phyloP scores from a whole-genome alignment of 2,797 vertebrate genomes.

The Cottoperca gobio region DNA sequence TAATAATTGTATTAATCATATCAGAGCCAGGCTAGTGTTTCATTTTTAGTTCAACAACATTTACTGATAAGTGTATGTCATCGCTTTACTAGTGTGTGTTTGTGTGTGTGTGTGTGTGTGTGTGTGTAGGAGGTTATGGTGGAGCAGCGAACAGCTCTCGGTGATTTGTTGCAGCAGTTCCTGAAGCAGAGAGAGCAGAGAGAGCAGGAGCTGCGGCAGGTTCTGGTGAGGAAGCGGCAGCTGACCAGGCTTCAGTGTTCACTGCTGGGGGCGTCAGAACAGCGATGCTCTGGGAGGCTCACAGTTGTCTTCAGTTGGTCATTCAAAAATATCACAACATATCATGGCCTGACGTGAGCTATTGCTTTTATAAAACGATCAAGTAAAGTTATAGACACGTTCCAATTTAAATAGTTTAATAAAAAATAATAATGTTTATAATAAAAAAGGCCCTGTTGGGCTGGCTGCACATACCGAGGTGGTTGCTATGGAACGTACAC shows the following conservation, averaged over 20 bases:
- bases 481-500: too few species aligned
- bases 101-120: constrained; percentile 56
- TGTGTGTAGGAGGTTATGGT: constrained; percentile 86
- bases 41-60: background rate
- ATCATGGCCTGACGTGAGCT: too few species aligned
- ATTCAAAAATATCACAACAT: too few species aligned
- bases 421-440: too few species aligned
- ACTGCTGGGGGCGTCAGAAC: too few species aligned
- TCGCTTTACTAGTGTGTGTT: constrained; percentile 33
- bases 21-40: background rate
- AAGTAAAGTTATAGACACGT: too few species aligned
- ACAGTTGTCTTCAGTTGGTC: too few species aligned
- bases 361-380: too few species aligned
- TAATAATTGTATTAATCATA: background rate
- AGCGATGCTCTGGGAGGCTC: too few species aligned
- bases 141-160: constrained; percentile 88
- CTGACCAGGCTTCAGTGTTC: background rate
- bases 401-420: too few species aligned
- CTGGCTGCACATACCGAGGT: too few species aligned
- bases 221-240: constrained; percentile 87
- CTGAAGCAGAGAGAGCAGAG: constrained; percentile 94
- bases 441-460: too few species aligned
- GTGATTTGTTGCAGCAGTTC: constrained; percentile 91
- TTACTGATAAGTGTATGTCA: background rate
- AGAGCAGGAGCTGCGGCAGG: constrained; percentile 89